Base-by-base conservation (phyloP, 2,113 vertebrate genomes). In the Notarius lentiginosus region DNA sequence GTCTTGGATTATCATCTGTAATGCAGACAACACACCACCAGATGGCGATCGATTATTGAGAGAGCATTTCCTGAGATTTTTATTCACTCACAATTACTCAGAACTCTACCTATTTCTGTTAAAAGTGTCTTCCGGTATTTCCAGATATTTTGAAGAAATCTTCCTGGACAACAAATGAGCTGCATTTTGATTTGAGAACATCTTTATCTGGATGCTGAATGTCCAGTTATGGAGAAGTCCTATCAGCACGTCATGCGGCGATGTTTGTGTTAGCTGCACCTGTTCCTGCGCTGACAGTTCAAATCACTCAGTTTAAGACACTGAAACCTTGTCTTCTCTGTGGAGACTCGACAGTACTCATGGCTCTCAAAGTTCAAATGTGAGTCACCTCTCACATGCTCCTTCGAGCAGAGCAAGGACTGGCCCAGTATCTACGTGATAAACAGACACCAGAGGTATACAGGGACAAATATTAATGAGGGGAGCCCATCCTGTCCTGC, bases 81-180 rank as follows among this genome's bases (percentile, higher is more conserved):
- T 12, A 61, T 82, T 70, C 22, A 8, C 12, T 55, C 61, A 70
- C 14, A 47, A 94, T 68, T 93, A 94, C 91, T 94, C 92, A 76
- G 86, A 94, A 95, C 93, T 92, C 95, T 93, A 91, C 93, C 79
- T 83, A 9, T 79, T 91, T 68, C 17, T n/a, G 5, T 41, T n/a
- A 10, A 55, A 75, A n/a, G 49, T 17, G 24, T 1, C 24, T 79
- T 4, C 6, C 14, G 18, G 76, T 15, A 56, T 79, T 56, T 30
- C 11, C 7, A 20, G 7, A 0, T 58, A 18, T 18, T 58, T 56
- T 56, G 7, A 34, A 58, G 55, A 79, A 18, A 22, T 80, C 8
- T 12, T 80, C 17, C 27, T 10, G 53, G 15, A 34, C 53, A 79
- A 18, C n/a, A 79, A 34, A 0, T 60, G 15, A 60, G 60, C 60